Evolutionary conservation across 2,797 vertebrate species (phyloP).

Genomic region (Notamacropus eugenii): DNA sequence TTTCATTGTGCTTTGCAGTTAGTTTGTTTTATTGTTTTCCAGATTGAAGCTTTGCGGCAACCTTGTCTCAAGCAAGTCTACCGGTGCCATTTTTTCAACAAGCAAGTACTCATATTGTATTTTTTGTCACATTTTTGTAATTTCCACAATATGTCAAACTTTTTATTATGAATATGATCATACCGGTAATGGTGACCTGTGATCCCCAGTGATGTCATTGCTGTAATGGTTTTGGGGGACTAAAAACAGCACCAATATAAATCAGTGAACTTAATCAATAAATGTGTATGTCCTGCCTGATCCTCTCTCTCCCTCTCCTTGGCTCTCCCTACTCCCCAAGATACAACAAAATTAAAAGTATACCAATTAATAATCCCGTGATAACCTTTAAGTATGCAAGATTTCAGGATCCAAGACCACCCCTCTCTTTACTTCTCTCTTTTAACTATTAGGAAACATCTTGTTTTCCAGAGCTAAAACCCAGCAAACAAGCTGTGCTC

Average conservation of each 20-base stretch:
- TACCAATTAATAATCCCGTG: neutral
- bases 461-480: too few species aligned
- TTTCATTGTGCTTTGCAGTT: neutral
- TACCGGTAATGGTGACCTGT: neutral
- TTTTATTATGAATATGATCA: neutral
- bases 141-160: neutral
- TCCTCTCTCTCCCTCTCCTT: neutral
- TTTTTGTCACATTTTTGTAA: neutral
- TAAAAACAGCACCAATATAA: neutral
- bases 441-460: too few species aligned
- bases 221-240: neutral
- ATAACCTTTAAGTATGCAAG: neutral
- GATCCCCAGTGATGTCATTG: neutral
- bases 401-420: too few species aligned
- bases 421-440: too few species aligned
- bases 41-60: too few species aligned
- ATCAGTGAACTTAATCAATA: neutral
- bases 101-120: neutral
- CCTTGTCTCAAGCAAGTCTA: too few species aligned
- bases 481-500: too few species aligned
- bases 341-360: neutral
- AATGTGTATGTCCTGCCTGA: neutral
- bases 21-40: too few species aligned
- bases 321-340: neutral
- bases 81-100: neutral